phyloP scores from a whole-genome alignment of 2,113 vertebrate genomes.

The Zosterops hypoxanthus region DNA sequence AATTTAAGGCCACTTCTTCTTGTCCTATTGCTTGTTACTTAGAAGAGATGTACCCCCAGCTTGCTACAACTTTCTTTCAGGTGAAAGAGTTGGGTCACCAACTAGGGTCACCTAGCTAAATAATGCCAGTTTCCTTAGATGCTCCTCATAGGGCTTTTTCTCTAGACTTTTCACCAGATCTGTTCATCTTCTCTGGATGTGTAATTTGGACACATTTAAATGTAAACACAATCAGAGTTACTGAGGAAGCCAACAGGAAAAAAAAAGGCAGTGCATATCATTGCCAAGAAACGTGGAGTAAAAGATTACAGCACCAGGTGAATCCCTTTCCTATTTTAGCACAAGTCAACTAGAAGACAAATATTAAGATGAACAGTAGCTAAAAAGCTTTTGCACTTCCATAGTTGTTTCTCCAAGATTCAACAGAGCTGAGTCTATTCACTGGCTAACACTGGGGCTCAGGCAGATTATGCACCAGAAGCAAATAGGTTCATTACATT shows the following conservation, averaged over 20 bases:
- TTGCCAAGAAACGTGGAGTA: not conserved
- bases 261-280: not conserved
- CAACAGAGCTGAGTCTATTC: fast-evolving
- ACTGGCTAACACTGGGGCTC: not conserved
- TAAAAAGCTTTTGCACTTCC: not conserved
- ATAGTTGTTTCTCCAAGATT: not conserved
- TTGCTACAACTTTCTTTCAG: not conserved
- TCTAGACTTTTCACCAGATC: not conserved
- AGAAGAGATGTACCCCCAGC: not conserved
- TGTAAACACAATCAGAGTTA: not conserved
- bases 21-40: not conserved
- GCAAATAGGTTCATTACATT: not conserved
- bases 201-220: not conserved
- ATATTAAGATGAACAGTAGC: not conserved
- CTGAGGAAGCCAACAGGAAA: not conserved
- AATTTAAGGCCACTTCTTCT: not conserved
- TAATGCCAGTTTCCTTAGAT: not conserved
- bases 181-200: not conserved
- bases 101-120: not conserved
- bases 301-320: not conserved
- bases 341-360: not conserved
- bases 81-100: too few relatives aligned
- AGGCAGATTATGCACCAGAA: fast-evolving
- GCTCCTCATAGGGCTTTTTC: not conserved
- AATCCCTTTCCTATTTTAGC: not conserved